These are phyloP conservation scores for Trichogramma pretiosum DNA, from an alignment of 1,140 invertebrate species.

Conservation along the genomic window DNA sequence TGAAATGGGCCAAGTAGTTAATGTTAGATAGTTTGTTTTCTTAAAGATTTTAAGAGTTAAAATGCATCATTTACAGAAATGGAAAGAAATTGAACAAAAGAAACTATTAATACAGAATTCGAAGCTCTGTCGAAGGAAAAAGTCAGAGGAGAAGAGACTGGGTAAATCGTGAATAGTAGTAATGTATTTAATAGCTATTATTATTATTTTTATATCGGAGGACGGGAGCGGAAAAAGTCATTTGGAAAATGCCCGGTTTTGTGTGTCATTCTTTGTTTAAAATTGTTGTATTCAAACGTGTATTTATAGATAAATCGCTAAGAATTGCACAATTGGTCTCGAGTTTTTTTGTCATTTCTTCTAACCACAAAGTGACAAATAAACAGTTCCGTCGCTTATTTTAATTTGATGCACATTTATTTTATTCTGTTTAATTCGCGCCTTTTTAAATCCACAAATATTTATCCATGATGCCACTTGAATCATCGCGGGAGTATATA, in stretches of 20 bases:
- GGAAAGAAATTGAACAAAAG: no score
- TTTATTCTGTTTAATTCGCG: not conserved
- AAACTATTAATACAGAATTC: no score
- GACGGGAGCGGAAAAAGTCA: slow-evolving; percentile 13
- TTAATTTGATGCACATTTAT: not conserved
- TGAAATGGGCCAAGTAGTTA: no score
- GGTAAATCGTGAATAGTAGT: not conserved
- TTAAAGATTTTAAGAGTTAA: no score
- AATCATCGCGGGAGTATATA: no score
- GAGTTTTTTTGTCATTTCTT: slow-evolving; percentile 15
- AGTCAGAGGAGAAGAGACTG: slow-evolving; percentile 15
- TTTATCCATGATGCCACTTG: slow-evolving; percentile 4
- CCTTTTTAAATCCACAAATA: not conserved
- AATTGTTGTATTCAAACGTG: no score
- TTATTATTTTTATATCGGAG: slow-evolving; percentile 8
- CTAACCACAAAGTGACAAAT: not conserved
- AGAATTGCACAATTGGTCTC: slow-evolving; percentile 36
- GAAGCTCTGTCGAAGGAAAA: no score
- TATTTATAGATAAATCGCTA: slow-evolving; percentile 23
- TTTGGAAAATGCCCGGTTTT: slow-evolving; percentile 24
- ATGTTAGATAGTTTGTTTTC: no score
- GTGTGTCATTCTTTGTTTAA: not conserved
- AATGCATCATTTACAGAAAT: no score
- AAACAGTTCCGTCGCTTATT: not conserved
- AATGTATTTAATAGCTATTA: not conserved